These are phyloP conservation scores for Anoplopoma fimbria DNA, from an alignment of 2,113 vertebrate species.

Conservation along the genomic window DNA sequence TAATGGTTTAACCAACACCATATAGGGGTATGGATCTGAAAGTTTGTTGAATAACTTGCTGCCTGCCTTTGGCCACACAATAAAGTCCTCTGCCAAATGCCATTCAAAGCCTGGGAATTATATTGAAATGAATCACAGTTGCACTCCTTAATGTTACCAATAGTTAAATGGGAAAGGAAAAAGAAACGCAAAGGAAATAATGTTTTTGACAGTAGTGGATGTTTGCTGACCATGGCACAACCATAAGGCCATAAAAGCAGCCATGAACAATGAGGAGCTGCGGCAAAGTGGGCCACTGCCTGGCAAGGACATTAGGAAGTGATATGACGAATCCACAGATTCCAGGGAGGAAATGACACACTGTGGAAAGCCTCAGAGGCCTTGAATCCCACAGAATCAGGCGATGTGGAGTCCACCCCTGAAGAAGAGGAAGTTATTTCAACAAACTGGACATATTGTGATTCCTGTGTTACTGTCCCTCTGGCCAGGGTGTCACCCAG, in stretches of 20 bases:
- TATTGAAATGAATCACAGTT: slow-evolving; percentile 46
- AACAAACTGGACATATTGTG: slow-evolving; percentile 47
- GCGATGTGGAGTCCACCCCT: slow-evolving; percentile 46
- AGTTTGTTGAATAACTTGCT: slow-evolving; percentile 42
- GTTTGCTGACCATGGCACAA: slow-evolving; percentile 51
- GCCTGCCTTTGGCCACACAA: slow-evolving; percentile 43
- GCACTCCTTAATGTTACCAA: slow-evolving; percentile 41
- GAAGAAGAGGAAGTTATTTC: slow-evolving; percentile 58
- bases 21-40: slow-evolving; percentile 30
- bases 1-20: slow-evolving; percentile 39
- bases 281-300: slow-evolving; percentile 60
- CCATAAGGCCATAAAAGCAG: slow-evolving; percentile 42
- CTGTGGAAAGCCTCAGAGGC: slow-evolving; percentile 75
- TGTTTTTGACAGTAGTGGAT: slow-evolving; percentile 45
- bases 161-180: slow-evolving; percentile 26
- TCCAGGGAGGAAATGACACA: slow-evolving; percentile 80
- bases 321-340: slow-evolving; percentile 76
- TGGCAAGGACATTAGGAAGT: slow-evolving; percentile 78
- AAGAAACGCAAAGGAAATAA: slow-evolving; percentile 27
- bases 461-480: slow-evolving; percentile 32
- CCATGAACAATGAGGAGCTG: slow-evolving; percentile 50
- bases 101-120: slow-evolving; percentile 57
- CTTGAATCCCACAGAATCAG: slow-evolving; percentile 72
- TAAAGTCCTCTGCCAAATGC: slow-evolving; percentile 49
- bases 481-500: slow-evolving; percentile 31